phyloP scores from a whole-genome alignment of 2,113 vertebrate genomes.

The Zosterops japonicus region DNA sequence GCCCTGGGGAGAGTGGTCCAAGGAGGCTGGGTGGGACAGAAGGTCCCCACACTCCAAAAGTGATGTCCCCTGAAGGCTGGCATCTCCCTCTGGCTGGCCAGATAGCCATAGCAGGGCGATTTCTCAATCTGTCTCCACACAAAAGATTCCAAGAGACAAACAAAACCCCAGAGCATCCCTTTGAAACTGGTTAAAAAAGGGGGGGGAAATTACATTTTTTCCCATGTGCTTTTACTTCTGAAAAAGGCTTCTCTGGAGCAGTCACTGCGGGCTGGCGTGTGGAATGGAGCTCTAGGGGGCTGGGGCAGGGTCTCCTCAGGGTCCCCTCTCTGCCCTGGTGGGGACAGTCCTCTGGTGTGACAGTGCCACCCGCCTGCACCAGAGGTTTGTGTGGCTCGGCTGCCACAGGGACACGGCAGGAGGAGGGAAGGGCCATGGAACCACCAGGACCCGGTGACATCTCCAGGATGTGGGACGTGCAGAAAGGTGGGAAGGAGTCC shows the following conservation, averaged over 20 bases:
- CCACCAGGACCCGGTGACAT: not conserved
- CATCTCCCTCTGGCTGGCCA: not conserved
- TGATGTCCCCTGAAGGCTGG: not conserved
- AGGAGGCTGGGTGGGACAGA: not conserved
- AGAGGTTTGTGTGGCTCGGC: accelerated
- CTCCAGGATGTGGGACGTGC: not conserved
- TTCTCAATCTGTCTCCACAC: not conserved
- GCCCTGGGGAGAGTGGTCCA: not conserved
- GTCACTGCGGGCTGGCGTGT: accelerated
- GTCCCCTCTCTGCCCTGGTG: not conserved
- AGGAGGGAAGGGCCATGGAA: not conserved
- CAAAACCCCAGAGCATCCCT: not conserved
- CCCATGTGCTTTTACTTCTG: not conserved
- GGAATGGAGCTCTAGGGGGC: accelerated
- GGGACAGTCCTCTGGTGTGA: not conserved
- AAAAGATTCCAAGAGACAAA: not conserved
- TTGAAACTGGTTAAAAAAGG: not conserved
- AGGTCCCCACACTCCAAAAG: not conserved
- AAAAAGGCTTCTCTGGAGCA: not conserved
- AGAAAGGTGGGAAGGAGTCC: not conserved
- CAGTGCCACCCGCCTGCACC: accelerated
- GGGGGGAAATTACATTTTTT: not conserved
- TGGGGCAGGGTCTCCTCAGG: not conserved
- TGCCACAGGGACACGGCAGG: accelerated
- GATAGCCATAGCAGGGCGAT: not conserved